Evolutionary conservation across 2,113 vertebrate genomes (phyloP).

Genomic region (Coturnix japonica): DNA sequence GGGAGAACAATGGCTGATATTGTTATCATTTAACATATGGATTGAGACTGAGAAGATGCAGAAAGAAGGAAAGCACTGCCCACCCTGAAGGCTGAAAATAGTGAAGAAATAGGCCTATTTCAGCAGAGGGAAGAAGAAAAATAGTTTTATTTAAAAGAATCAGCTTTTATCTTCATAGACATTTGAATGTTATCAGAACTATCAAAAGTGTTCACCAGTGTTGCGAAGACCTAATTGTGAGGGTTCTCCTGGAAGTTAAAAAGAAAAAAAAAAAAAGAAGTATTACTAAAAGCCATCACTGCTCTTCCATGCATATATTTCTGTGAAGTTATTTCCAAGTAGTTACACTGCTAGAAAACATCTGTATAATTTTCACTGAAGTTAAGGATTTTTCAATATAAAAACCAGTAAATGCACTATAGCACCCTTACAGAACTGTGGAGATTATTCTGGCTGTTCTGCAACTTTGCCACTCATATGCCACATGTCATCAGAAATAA

Average conservation of each 20-base stretch:
- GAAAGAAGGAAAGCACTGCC: not conserved
- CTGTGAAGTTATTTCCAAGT: not conserved
- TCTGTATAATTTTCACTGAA: not conserved
- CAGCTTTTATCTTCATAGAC: not conserved
- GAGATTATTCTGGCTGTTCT: not conserved
- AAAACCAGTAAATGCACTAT: not conserved
- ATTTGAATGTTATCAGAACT: not conserved
- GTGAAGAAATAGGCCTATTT: not conserved
- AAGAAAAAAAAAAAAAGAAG: too few species aligned
- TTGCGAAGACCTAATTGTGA: not conserved
- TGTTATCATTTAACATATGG: constrained; percentile 6
- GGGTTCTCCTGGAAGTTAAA: not conserved
- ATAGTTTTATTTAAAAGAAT: not conserved
- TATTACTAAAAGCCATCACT: not conserved
- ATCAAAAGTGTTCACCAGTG: too few species aligned
- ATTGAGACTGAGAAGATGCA: constrained; percentile 19
- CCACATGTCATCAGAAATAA: not conserved
- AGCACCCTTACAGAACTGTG: not conserved
- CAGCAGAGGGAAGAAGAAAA: not conserved
- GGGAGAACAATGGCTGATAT: not conserved
- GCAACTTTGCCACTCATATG: not conserved
- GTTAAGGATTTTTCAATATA: not conserved
- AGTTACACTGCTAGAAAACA: not conserved
- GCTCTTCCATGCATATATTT: fast-evolving
- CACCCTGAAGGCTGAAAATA: constrained; percentile 12